Evolutionary conservation across 2,113 vertebrate species (phyloP), one percentile per base, ranked within the genome.

Genomic region (Rhegmatorhina hoffmannsi): DNA sequence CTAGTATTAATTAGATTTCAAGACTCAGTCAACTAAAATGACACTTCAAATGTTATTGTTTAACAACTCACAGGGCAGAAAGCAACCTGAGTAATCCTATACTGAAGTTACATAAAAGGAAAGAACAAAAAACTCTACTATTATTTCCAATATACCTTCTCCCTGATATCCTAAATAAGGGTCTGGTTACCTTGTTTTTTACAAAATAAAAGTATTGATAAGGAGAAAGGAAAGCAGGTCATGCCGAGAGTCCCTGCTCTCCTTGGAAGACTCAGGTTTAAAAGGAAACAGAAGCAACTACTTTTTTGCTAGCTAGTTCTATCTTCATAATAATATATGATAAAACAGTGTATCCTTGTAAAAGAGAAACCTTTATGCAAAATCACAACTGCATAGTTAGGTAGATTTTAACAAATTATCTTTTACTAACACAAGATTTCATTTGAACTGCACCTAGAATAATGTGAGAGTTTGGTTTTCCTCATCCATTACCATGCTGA

Each of bases 81-180:
- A 79, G 10, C 16, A 82, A 49, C 11, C 4, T 19, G 17, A 64
- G 17, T 73, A 31, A 50, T 34, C 25, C 44, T 38, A 50, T 5
- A 17, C 2, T 68, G 3, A 68, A 60, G 7, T 59, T 75, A 17
- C 0, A 9, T 13, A 79, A 59, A 53, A 40, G 12, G 3, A 14
- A 56, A 78, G 66, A 2, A 50, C 6, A 59, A 64, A 7, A 78
- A 56, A 86, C 2, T 6, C 49, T 11, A 7, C 8, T 38, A 23
- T 6, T 87, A 8, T 60, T 83, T 60, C 6, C 33, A 83, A 21
- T 11, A 86, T 23, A 16, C 7, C 7, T 85, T 15, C 6, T 60
- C n/a, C 5, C 9, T 56, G 4, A 0, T 15, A 2, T 49, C 17
- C 11, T 6, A 2, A 20, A 72, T 10, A 33, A n/a, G 9, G 18